Evolutionary conservation across 2,797 vertebrate genomes (phyloP).

Genomic region (Enteromius unitaeniatus): DNA sequence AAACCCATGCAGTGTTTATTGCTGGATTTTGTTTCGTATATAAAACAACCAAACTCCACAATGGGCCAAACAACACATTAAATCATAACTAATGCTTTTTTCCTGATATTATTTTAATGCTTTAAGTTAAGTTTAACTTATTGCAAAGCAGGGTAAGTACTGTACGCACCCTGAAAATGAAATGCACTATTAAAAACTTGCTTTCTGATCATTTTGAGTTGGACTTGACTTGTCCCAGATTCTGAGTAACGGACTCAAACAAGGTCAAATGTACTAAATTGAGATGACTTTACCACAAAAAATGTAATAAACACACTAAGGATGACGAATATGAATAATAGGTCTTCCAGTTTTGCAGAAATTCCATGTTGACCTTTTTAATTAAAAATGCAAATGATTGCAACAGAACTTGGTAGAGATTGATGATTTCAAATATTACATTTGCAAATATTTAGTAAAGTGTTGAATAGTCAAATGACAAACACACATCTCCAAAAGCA

Average conservation of each 20-base stretch:
- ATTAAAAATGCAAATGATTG: not conserved
- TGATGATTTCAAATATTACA: not conserved
- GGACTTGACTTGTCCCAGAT: not conserved
- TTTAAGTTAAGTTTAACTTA: not conserved
- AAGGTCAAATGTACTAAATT: not conserved
- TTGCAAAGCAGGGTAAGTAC: not conserved
- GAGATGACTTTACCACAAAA: conserved; percentile 1
- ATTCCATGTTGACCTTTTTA: not conserved
- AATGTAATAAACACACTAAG: not conserved
- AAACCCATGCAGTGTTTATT: not conserved
- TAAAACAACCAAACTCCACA: not conserved
- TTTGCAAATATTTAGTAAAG: not conserved
- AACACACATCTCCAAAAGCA: not conserved
- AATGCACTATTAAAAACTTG: not conserved
- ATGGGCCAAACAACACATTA: not conserved
- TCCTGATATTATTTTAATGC: not conserved
- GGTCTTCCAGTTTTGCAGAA: not conserved
- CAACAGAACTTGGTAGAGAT: not conserved
- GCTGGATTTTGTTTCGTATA: not conserved
- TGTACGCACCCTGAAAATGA: not conserved
- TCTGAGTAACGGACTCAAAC: not conserved
- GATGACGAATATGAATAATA: not conserved
- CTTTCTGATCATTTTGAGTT: not conserved
- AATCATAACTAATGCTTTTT: not conserved
- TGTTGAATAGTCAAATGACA: not conserved